Percentiles rank a stretch among this genome's conserved stretches.
phyloP scores from a whole-genome alignment of 2,888 invertebrate species.

The Drosophila mulleri region DNA sequence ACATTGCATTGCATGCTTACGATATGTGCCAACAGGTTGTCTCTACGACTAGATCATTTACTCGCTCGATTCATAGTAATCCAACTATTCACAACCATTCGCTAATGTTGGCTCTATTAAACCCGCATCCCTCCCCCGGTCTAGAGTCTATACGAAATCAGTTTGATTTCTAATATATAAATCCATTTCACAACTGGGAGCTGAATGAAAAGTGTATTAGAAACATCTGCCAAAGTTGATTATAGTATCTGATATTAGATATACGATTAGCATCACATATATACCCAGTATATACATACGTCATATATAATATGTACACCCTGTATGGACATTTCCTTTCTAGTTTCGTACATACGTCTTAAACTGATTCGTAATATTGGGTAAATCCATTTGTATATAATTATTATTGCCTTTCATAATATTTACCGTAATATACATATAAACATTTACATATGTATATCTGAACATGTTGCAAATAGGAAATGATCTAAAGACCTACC shows the following conservation, averaged over 20 bases:
- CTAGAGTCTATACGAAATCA: neutral
- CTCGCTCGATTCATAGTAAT: constrained; percentile 19
- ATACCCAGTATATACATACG: no score
- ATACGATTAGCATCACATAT: no score
- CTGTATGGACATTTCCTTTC: neutral
- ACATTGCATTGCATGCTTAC: constrained; percentile 50
- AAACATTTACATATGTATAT: no score
- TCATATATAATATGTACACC: no score
- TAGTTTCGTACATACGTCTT: neutral
- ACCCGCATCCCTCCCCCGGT: neutral
- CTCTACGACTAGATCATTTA: neutral
- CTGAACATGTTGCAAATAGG: no score
- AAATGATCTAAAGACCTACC: no score
- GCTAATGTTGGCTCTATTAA: neutral
- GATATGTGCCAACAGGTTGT: constrained; percentile 43
- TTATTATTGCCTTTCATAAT: neutral
- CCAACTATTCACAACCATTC: constrained; percentile 7
- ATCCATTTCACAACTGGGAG: neutral
- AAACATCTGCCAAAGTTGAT: neutral
- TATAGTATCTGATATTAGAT: neutral
- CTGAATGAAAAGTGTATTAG: neutral
- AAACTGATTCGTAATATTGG: neutral
- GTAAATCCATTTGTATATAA: no score
- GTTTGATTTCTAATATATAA: neutral
- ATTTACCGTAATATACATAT: neutral